Conservation (phyloP, 2,797 vertebrate genomes). For the Lepus oiostolus region DNA sequence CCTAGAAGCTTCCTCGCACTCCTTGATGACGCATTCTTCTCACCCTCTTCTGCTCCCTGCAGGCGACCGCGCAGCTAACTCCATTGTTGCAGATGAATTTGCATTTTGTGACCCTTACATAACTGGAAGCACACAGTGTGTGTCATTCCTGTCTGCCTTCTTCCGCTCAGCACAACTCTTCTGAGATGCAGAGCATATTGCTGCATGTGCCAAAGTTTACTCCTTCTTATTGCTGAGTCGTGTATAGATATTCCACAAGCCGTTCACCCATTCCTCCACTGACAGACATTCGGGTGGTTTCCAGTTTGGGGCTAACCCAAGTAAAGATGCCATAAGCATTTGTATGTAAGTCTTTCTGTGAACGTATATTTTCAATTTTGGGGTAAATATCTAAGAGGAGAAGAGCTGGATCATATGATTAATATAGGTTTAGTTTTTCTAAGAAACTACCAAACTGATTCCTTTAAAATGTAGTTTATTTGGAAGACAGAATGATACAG, state of each 20-base stretch:
- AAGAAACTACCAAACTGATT: not conserved
- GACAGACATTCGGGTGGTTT: not conserved
- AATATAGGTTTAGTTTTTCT: not conserved
- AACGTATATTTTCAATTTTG: conserved; percentile 27
- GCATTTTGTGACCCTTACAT: not conserved
- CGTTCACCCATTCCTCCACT: not conserved
- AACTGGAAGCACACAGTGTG: not conserved
- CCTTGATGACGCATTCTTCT: not conserved
- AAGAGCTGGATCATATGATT: not conserved
- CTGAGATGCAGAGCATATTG: not conserved
- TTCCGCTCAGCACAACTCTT: not conserved
- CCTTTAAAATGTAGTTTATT: no score
- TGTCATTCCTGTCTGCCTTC: not conserved
- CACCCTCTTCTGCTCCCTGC: not conserved
- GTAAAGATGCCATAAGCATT: conserved; percentile 1
- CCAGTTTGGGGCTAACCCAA: not conserved
- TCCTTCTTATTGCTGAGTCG: not conserved
- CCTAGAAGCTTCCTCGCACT: not conserved
- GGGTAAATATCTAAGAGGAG: not conserved
- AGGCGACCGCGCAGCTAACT: not conserved
- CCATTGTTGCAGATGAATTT: not conserved
- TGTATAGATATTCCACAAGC: not conserved
- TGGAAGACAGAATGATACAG: no score
- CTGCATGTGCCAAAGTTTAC: not conserved
- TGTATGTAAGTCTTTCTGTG: not conserved